A percentile compares a stretch with the other conserved stretches of the same genome.
Conservation (phyloP, 2,888 invertebrate species). For the Chymomyza procnemis region DNA sequence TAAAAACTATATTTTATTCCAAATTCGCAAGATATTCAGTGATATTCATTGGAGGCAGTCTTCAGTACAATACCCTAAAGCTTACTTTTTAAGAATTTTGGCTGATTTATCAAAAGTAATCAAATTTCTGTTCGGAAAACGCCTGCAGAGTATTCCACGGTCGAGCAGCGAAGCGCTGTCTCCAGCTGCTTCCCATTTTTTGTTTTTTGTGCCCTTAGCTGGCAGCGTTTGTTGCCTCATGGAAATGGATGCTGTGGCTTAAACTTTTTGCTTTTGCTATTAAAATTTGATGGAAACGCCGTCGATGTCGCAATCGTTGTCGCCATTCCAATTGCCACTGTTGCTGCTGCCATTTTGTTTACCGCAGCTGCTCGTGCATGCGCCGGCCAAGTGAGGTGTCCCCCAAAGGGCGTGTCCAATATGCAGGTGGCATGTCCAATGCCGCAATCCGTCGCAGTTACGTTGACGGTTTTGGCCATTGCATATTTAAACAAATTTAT, state of each 20-base stretch:
- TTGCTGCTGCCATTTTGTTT: neutral
- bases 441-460: conserved; percentile 39
- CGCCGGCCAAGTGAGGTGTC: neutral
- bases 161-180: too few relatives aligned
- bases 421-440: conserved; percentile 14
- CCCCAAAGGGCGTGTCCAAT: neutral
- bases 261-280: conserved; percentile 67
- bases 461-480: conserved; percentile 35
- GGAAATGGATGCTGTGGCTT: conserved; percentile 72
- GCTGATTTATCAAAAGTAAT: too few relatives aligned
- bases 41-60: too few relatives aligned
- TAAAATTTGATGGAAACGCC: conserved; percentile 67
- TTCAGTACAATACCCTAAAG: too few relatives aligned
- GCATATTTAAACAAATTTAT: conserved; percentile 70
- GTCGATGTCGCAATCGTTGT: conserved; percentile 48
- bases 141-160: too few relatives aligned
- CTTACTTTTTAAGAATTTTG: too few relatives aligned
- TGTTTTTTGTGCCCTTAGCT: too few relatives aligned
- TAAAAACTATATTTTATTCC: too few relatives aligned
- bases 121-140: too few relatives aligned
- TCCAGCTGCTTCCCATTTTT: neutral
- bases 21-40: too few relatives aligned
- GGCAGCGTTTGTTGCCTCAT: conserved; percentile 32
- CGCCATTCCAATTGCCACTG: conserved; percentile 29
- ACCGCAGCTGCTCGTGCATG: neutral